Percentiles rank a stretch among this genome's conserved stretches.
These are phyloP conservation scores for Pseudorasbora parva DNA, from an alignment of 2,113 vertebrate genomes.

Conservation along the genomic window DNA sequence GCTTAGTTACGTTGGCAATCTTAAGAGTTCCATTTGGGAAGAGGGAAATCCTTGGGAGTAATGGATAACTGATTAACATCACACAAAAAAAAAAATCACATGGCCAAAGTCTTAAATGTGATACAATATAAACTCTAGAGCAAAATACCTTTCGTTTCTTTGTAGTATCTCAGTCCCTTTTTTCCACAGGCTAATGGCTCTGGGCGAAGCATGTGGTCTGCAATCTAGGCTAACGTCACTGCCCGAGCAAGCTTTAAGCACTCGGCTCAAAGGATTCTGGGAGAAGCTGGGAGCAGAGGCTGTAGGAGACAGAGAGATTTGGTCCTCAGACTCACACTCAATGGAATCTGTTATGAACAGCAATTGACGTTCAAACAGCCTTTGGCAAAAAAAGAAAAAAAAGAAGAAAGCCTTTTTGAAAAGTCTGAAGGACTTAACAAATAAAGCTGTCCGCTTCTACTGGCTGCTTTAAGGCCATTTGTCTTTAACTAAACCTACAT, in stretches of 20 bases:
- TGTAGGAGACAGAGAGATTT: conserved; percentile 64
- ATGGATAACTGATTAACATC: conserved; percentile 5
- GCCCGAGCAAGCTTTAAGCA: conserved; percentile 88
- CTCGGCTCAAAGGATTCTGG: conserved; percentile 80
- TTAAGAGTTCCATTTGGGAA: conserved; percentile 85
- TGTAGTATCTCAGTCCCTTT: conserved; percentile 84
- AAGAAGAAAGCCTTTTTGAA: conserved; percentile 6
- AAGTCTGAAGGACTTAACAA: conserved; percentile 47
- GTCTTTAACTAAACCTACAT: conserved; percentile 40
- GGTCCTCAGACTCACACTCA: conserved; percentile 19
- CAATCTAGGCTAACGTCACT: conserved; percentile 90
- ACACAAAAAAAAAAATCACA: neutral
- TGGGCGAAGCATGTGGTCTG: conserved; percentile 89
- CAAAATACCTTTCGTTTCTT: conserved; percentile 83
- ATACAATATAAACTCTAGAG: neutral
- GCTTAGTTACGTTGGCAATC: conserved; percentile 86
- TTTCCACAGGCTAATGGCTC: conserved; percentile 88
- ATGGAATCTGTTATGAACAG: conserved; percentile 30
- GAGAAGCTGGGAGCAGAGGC: conserved; percentile 92
- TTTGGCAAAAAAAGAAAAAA: conserved; percentile 21
- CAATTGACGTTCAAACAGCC: conserved; percentile 35
- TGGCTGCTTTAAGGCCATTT: conserved; percentile 31
- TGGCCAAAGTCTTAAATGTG: neutral
- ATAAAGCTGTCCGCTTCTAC: conserved; percentile 10
- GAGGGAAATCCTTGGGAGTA: conserved; percentile 75